phyloP scores from a whole-genome alignment of 2,888 invertebrate species.

The Oxycera nigricornis region DNA sequence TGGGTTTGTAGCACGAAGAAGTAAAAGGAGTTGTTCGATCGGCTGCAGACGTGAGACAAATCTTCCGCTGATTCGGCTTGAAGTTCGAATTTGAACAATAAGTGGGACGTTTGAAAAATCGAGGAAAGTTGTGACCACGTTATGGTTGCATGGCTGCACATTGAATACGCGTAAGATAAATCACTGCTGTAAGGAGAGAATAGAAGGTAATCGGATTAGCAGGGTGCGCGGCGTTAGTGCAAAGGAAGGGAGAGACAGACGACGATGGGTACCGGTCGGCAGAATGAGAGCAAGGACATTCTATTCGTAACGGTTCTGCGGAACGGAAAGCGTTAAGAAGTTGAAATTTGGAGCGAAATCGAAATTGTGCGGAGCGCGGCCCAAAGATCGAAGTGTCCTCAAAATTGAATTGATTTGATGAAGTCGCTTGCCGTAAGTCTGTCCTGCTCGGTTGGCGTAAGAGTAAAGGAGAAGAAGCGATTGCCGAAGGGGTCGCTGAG shows the following conservation, averaged over 20 bases:
- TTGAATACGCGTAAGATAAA: neutral
- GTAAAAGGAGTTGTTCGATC: constrained; percentile 15
- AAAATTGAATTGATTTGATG: neutral
- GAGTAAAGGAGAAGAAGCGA: neutral
- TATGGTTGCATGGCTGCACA: too few species aligned
- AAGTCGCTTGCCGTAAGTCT: neutral
- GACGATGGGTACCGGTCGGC: neutral
- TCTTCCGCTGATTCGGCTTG: neutral
- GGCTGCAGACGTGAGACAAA: neutral
- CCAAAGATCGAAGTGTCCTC: neutral
- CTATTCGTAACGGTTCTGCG: neutral
- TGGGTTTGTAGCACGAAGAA: neutral
- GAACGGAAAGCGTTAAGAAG: neutral
- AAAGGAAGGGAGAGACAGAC: too few species aligned
- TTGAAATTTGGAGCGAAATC: neutral
- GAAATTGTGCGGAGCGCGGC: neutral
- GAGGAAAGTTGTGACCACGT: too few species aligned
- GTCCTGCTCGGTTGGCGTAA: neutral
- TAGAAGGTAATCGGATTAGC: neutral
- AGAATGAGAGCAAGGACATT: constrained; percentile 1
- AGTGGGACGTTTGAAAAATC: too few species aligned
- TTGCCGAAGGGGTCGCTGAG: neutral
- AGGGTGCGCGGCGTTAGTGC: neutral
- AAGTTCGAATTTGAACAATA: neutral
- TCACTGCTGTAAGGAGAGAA: neutral